Conservation (phyloP, 2,113 vertebrate genomes). For the Halcyon malimbica region DNA sequence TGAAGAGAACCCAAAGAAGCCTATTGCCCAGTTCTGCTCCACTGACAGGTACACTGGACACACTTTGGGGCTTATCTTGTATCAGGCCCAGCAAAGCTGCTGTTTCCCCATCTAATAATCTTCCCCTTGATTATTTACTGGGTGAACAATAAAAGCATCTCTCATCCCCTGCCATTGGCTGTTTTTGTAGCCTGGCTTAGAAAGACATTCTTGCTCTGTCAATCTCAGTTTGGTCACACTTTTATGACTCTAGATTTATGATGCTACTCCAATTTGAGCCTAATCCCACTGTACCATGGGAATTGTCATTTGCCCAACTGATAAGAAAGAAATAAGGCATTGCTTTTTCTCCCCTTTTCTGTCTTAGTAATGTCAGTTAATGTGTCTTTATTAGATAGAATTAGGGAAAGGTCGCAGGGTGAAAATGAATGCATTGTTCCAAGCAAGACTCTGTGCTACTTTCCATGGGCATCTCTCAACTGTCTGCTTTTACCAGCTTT, state of each 20-base stretch:
- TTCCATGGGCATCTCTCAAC: background rate
- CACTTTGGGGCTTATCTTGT: background rate
- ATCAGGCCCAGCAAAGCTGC: slow-evolving; percentile 14
- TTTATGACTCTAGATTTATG: background rate
- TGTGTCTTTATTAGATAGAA: background rate
- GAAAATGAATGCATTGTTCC: background rate
- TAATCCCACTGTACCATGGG: background rate
- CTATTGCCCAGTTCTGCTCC: background rate
- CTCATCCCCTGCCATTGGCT: background rate
- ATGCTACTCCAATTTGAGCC: background rate
- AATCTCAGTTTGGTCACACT: background rate
- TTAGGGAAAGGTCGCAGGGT: background rate
- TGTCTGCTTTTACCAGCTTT: background rate
- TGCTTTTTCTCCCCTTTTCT: background rate
- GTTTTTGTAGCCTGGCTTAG: background rate
- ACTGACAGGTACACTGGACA: background rate
- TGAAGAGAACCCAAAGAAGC: slow-evolving; percentile 23
- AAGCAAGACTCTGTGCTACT: background rate
- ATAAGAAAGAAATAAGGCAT: background rate
- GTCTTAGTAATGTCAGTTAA: background rate
- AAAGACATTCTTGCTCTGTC: background rate
- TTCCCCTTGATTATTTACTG: slow-evolving; percentile 1
- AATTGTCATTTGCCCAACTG: background rate
- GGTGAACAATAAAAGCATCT: slow-evolving; percentile 30
- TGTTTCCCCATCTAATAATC: background rate